Percentiles rank a stretch among this genome's conserved stretches.
Conservation (phyloP, 2,113 vertebrate species). For the Solea senegalensis region DNA sequence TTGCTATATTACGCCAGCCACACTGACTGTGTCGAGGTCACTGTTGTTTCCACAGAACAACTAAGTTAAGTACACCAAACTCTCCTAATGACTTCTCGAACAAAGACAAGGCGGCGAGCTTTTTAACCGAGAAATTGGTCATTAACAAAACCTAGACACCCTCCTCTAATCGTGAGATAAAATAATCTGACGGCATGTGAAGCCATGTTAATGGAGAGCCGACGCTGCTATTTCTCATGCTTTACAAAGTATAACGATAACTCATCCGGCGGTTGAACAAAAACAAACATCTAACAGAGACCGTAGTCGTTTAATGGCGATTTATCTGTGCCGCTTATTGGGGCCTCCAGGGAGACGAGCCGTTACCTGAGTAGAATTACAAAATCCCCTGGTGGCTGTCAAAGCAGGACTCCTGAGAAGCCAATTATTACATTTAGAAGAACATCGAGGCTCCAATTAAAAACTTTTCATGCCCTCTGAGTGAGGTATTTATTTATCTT, state of each 20-base stretch:
- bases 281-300: neutral
- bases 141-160: neutral
- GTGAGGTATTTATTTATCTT: constrained; percentile 41
- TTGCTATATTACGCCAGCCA: neutral
- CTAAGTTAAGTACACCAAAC: neutral
- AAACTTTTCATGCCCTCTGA: constrained; percentile 36
- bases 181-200: neutral
- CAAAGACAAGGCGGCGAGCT: constrained; percentile 18
- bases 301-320: constrained; percentile 23
- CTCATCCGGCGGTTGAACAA: neutral
- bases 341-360: constrained; percentile 39
- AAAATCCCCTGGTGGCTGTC: constrained; percentile 31
- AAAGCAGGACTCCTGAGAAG: constrained; percentile 61
- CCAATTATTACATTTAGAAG: constrained; percentile 56
- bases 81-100: constrained; percentile 20
- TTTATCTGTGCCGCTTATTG: constrained; percentile 39
- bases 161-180: neutral
- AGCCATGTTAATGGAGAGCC: neutral
- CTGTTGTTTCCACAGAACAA: constrained; percentile 33
- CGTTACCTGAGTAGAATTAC: constrained; percentile 10
- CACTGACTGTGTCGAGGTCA: constrained; percentile 15
- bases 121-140: neutral
- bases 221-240: neutral
- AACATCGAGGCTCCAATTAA: constrained; percentile 62
- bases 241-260: neutral